Conservation (phyloP, 2,113 vertebrate genomes). For the Chaetorhynchus papuensis region DNA sequence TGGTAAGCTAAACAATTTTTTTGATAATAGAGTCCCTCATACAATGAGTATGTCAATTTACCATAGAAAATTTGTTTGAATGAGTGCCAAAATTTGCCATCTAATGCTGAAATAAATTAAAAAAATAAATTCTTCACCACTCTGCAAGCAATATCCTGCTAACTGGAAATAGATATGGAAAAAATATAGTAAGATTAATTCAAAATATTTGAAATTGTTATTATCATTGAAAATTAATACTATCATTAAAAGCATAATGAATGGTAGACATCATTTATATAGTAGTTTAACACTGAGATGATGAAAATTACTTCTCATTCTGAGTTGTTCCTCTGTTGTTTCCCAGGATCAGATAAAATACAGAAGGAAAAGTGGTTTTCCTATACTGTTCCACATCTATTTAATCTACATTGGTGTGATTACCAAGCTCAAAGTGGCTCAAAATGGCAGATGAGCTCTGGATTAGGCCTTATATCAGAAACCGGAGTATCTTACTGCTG, state of each 20-base stretch:
- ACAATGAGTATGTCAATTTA: neutral
- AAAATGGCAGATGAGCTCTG: neutral
- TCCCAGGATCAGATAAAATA: neutral
- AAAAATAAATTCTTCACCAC: neutral
- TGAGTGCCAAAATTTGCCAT: conserved; percentile 5
- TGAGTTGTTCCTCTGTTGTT: neutral
- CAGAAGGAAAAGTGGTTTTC: neutral
- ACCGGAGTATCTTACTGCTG: neutral
- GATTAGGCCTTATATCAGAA: neutral
- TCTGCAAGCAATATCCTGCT: neutral
- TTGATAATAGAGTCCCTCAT: neutral
- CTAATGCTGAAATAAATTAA: neutral
- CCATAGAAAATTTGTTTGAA: conserved; percentile 20
- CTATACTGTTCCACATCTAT: neutral
- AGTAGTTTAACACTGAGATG: neutral
- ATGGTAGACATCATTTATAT: neutral
- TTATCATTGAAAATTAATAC: neutral
- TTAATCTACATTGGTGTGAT: neutral
- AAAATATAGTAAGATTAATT: neutral
- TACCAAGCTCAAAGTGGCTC: neutral
- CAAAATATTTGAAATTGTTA: neutral
- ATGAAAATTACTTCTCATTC: neutral
- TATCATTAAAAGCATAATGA: neutral
- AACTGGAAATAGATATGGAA: neutral
- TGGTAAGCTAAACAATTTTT: neutral